phyloP scores from a whole-genome alignment of 2,113 vertebrate genomes.

The Capreolus pygargus region DNA sequence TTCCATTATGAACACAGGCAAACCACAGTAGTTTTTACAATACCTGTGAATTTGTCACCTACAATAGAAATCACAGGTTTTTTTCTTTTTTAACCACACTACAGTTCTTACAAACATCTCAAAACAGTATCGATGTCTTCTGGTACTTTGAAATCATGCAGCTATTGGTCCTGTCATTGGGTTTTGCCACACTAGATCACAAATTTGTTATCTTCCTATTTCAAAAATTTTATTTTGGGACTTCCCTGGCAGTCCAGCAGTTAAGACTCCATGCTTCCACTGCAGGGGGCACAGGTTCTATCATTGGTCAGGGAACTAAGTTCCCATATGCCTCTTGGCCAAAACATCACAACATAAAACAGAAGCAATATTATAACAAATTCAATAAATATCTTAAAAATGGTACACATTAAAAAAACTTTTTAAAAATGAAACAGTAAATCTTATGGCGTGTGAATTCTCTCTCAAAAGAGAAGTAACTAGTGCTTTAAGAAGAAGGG shows the following conservation, averaged over 20 bases:
- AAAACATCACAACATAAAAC: background rate
- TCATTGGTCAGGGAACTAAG: background rate
- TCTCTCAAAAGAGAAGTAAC: background rate
- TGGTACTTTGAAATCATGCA: constrained; percentile 16
- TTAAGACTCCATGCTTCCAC: background rate
- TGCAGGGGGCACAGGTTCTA: background rate
- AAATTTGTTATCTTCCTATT: background rate
- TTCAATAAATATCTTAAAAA: background rate
- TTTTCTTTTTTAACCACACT: background rate
- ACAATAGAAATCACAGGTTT: background rate
- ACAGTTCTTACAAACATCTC: background rate
- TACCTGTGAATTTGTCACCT: background rate
- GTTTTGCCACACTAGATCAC: background rate
- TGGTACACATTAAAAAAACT: background rate
- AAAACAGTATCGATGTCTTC: background rate
- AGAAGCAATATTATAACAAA: background rate
- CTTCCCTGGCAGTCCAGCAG: background rate
- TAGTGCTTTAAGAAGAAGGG: background rate
- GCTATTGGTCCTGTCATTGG: background rate
- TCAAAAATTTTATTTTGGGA: background rate
- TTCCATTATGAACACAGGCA: background rate
- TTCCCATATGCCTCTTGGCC: background rate
- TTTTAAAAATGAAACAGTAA: background rate
- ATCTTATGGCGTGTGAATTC: background rate
- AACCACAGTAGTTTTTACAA: background rate